phyloP scores from a whole-genome alignment of 1,140 invertebrate species.

The Rhopalosiphum maidis region DNA sequence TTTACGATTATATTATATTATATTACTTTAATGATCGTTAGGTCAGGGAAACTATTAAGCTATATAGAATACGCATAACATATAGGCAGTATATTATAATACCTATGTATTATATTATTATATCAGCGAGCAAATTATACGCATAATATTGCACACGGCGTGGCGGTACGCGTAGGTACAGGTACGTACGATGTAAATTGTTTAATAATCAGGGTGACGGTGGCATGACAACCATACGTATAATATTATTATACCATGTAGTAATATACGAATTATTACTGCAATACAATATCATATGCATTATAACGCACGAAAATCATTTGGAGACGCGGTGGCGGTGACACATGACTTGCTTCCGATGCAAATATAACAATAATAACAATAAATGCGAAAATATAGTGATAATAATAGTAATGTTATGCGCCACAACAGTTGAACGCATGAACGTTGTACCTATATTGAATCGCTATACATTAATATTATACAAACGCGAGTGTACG shows the following conservation, averaged over 20 bases:
- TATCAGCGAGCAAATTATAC: background rate
- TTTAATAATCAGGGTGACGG: background rate
- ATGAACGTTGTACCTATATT: background rate
- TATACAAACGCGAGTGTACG: background rate
- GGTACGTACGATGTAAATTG: background rate
- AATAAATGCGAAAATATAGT: background rate
- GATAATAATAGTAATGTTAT: background rate
- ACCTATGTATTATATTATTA: background rate
- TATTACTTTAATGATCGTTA: background rate
- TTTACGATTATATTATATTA: background rate
- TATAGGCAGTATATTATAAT: too few species aligned
- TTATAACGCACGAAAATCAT: conserved; percentile 1
- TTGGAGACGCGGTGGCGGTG: background rate
- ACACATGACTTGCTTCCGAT: background rate
- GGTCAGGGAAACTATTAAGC: background rate
- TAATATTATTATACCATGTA: background rate
- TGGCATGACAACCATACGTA: conserved; percentile 2
- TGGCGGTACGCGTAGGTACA: background rate
- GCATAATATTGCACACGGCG: background rate
- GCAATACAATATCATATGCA: background rate
- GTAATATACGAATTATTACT: background rate
- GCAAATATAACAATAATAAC: background rate
- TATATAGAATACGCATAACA: background rate
- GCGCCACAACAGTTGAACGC: background rate
- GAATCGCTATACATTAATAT: background rate